Base-by-base conservation (phyloP, 1,140 invertebrate genomes). In the Grapholita molesta region DNA sequence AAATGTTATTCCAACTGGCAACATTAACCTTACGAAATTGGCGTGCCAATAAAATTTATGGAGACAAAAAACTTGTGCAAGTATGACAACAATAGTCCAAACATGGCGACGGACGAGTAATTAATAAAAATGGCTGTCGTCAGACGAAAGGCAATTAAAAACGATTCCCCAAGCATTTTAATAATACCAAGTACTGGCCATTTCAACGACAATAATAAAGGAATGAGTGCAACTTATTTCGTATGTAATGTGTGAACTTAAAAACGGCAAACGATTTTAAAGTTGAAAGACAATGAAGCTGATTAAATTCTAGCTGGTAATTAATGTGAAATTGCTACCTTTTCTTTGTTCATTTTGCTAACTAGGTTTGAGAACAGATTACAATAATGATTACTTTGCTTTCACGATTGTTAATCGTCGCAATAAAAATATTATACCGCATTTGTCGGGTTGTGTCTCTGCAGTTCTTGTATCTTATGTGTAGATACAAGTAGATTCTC, bases 21-120 rank as follows among this genome's bases (percentile, higher is more conserved):
- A 61, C 55, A 61, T 61, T 61, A 61, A 61, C 55, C 55, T 61
- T 61, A 61, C 55, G 55, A 61, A 61, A 61, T 61, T 61, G 55
- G 28, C 55, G n/a, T 28, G 55, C 55, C 55, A 61, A 61, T 61
- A 61, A 61, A 61, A 61, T 32, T 61, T 61, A 61, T 61, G 55
- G 55, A 12, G 55, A 30, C 55, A 61, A 61, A 61, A 61, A 61
- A 30, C 25, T 21, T 48, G 42, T 8, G 24, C 25, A 15, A 32
- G 55, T 61, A 61, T 61, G 55, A 61, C 55, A 61, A 32, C 55
- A 61, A 25, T 61, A 61, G 24, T 57, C 55, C 55, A 30, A 61
- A 61, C 55, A 61, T 61, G 55, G 55, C 55, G 12, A 32, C 24
- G 12, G 25, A 30, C 55, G 55, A 30, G 55, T 61, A 61, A 61